Conservation (phyloP, 2,888 invertebrate genomes). For the Charanyca ferruginea region DNA sequence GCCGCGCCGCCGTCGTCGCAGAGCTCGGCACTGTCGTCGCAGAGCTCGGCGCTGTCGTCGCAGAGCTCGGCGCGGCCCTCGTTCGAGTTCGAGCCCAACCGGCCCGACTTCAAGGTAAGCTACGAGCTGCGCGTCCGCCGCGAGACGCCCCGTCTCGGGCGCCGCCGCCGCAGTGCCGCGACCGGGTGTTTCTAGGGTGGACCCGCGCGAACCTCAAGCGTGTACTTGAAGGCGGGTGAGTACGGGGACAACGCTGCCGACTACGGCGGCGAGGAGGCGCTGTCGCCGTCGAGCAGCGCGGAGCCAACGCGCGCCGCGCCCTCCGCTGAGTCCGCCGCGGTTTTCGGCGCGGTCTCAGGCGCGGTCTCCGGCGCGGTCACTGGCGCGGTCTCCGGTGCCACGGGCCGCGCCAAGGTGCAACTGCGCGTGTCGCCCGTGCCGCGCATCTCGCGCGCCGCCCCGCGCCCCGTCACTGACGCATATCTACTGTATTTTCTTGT, state of each 20-base stretch:
- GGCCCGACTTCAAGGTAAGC: slow-evolving; percentile 84
- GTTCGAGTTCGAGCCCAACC: slow-evolving; percentile 80
- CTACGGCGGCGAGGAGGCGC: slow-evolving; percentile 71
- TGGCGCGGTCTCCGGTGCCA: background rate
- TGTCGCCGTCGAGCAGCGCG: slow-evolving; percentile 27
- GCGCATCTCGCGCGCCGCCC: background rate
- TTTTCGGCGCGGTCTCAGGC: background rate
- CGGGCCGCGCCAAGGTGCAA: background rate
- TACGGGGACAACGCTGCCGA: slow-evolving; percentile 84
- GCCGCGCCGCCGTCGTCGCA: background rate
- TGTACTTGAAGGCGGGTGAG: slow-evolving; percentile 82
- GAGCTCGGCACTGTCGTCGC: slow-evolving; percentile 14
- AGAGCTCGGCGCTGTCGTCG: slow-evolving; percentile 13
- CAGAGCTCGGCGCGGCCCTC: slow-evolving; percentile 39
- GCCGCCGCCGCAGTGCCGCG: slow-evolving; percentile 54
- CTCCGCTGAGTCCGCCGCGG: no score
- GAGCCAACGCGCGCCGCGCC: slow-evolving; percentile 8
- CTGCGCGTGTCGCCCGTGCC: background rate
- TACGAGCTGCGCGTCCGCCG: slow-evolving; percentile 46
- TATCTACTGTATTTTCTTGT: slow-evolving; percentile 6
- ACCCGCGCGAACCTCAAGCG: slow-evolving; percentile 65
- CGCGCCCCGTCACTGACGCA: background rate
- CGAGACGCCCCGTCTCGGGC: slow-evolving; percentile 52
- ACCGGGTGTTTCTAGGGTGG: slow-evolving; percentile 64
- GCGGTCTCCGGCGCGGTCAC: background rate